Evolutionary conservation across 2,797 vertebrate species (phyloP), one percentile per base, ranked within the genome.

Genomic region (Labroides dimidiatus): DNA sequence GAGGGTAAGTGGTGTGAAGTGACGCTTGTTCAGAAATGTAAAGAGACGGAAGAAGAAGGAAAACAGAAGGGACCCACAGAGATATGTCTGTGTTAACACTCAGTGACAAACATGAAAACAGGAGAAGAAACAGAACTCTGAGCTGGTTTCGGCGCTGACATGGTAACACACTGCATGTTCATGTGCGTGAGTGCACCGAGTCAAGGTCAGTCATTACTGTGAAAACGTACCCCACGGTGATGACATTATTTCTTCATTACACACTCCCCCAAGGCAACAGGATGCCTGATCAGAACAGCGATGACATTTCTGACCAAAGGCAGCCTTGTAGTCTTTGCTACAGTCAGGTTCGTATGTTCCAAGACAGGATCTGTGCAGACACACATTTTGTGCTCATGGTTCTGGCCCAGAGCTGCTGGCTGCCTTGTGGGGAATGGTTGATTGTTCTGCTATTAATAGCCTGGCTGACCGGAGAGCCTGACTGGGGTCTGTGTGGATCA

Each of bases 391-490:
- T 67, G 52, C 64, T 53, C 21, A 13, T 70, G 74, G 65, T 73
- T 85, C 76, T 75, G 62, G 73, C 77, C 72, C 72, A 61, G 60
- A 69, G 70, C 48, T 53, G 71, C 82, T 58, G 62, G 53, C 75
- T 64, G 75, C 75, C 80, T 87, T 80, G 78, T 80, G 77, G 72
- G 80, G 80, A 82, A 84, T 51, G 68, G 74, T 77, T 90, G 89
- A 93, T 91, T 88, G 84, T 90, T 81, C 13, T 59, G 65, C 90
- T 93, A 93, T 93, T 91, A 88, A 92, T 93, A 93, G 89, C 77
- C 19, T 1, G 57, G 65, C 74, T 77, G 43, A 70, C 71, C 57
- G 52, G 67, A 59, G 84, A 88, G 85, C 48, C 80, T 64, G 75
- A 69, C 82, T 66, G 65, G 75, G 58, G 82, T 89, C 68, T 71